Conservation (phyloP, 1,140 invertebrate species). For the Calosoma granatense region DNA sequence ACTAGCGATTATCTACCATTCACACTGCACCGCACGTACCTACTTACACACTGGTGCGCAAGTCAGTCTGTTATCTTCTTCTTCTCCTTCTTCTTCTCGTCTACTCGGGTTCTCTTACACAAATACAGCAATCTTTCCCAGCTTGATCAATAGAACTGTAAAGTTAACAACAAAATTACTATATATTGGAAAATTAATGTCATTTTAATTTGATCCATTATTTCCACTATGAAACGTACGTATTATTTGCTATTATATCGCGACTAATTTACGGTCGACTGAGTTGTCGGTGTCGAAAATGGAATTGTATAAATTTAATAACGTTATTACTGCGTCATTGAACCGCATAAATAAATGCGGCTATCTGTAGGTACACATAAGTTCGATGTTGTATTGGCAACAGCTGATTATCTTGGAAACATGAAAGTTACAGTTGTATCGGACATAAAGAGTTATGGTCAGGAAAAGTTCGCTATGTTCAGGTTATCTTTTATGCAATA, state of each 20-base stretch:
- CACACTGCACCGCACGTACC: neutral
- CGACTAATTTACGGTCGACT: too few relatives aligned
- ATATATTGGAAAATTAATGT: too few relatives aligned
- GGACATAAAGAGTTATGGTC: neutral
- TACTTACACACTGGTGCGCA: too few relatives aligned
- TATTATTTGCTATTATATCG: too few relatives aligned
- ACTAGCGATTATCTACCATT: neutral
- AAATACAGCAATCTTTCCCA: too few relatives aligned
- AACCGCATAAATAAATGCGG: neutral
- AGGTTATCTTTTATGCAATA: constrained; percentile 5
- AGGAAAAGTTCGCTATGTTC: neutral
- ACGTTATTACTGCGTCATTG: neutral
- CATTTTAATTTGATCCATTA: too few relatives aligned
- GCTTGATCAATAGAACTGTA: too few relatives aligned
- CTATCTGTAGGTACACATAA: neutral
- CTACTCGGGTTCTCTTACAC: too few relatives aligned
- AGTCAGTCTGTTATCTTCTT: neutral
- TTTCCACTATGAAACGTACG: too few relatives aligned
- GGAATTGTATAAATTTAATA: neutral
- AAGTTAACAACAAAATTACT: too few relatives aligned
- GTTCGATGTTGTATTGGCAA: neutral
- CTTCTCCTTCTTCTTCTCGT: neutral
- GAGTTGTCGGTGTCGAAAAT: too few relatives aligned
- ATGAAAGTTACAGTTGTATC: neutral
- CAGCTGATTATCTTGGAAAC: neutral